These are phyloP conservation scores for Microcebus griseorufus DNA, from an alignment of 2,113 vertebrate genomes.

Conservation along the genomic window DNA sequence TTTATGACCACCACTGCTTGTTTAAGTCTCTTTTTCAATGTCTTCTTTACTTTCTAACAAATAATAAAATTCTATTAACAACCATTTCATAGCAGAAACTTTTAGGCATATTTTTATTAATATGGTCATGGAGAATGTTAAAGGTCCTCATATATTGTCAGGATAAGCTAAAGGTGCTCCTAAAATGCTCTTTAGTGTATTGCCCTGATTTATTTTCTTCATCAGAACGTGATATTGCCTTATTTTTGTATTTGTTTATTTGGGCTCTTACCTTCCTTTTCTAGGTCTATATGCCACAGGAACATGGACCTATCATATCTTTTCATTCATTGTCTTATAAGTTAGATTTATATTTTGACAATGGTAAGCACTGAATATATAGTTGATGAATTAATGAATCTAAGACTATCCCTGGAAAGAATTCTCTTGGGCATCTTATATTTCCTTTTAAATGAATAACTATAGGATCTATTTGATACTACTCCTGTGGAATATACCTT, in stretches of 20 bases:
- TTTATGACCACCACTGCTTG: neutral
- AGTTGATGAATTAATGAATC: neutral
- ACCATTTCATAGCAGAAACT: neutral
- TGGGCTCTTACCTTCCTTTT: neutral
- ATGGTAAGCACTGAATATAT: neutral
- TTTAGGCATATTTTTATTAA: neutral
- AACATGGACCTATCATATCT: neutral
- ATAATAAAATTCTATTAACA: neutral
- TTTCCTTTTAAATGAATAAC: neutral
- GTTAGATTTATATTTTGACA: neutral
- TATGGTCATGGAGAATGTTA: neutral
- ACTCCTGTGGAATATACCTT: neutral
- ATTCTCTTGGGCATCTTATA: neutral
- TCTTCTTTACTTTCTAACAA: neutral
- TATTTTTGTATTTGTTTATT: neutral
- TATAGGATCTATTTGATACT: neutral
- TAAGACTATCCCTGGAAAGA: neutral
- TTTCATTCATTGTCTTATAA: neutral
- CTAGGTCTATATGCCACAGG: neutral
- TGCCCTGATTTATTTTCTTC: neutral
- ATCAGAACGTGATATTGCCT: neutral
- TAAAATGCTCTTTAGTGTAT: fast-evolving
- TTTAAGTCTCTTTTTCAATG: neutral
- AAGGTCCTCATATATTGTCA: neutral
- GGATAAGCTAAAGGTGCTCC: neutral